Percentiles rank a stretch among this genome's conserved stretches.
Conservation (phyloP, 1,140 invertebrate species). For the Drosophila seguyi region DNA sequence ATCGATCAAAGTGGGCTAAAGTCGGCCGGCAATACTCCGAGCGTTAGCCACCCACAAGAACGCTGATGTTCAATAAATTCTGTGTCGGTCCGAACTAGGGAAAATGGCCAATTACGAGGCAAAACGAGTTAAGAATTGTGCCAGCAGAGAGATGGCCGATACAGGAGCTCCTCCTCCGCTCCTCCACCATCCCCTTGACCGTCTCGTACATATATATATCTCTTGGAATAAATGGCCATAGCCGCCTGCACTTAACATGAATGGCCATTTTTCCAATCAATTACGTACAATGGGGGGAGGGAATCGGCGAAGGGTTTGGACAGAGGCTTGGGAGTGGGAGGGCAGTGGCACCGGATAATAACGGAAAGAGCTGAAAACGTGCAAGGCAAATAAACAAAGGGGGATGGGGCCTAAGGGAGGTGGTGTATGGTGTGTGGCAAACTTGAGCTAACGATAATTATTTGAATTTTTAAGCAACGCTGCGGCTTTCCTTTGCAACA, state of each 20-base stretch:
- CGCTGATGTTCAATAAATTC: constrained; percentile 77
- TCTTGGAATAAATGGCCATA: constrained; percentile 44
- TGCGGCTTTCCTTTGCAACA: constrained; percentile 11
- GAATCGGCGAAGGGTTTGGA: not conserved
- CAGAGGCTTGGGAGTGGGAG: not conserved
- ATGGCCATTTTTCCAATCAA: constrained; percentile 81
- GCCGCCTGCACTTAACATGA: constrained; percentile 71
- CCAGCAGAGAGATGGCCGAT: constrained; percentile 39
- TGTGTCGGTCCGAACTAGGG: constrained; percentile 47
- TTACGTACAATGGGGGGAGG: constrained; percentile 44
- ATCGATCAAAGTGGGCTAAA: constrained; percentile 57
- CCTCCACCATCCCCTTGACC: not conserved
- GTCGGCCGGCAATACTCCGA: not conserved
- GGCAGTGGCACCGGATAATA: constrained; percentile 3
- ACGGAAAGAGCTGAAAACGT: constrained; percentile 21
- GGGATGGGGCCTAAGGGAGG: not conserved
- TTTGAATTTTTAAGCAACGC: constrained; percentile 48
- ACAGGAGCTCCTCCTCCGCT: constrained; percentile 7
- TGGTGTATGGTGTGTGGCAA: not conserved
- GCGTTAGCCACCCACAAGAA: constrained; percentile 27
- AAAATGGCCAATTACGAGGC: constrained; percentile 80
- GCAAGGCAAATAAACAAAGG: constrained; percentile 17
- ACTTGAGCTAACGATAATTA: constrained; percentile 51
- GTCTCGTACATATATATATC: constrained; percentile 23
- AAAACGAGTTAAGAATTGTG: constrained; percentile 77